A percentile compares a stretch with the other conserved stretches of the same genome.
Evolutionary conservation across 2,888 invertebrate genomes (phyloP).

Genomic region (Zonitis immaculata): DNA sequence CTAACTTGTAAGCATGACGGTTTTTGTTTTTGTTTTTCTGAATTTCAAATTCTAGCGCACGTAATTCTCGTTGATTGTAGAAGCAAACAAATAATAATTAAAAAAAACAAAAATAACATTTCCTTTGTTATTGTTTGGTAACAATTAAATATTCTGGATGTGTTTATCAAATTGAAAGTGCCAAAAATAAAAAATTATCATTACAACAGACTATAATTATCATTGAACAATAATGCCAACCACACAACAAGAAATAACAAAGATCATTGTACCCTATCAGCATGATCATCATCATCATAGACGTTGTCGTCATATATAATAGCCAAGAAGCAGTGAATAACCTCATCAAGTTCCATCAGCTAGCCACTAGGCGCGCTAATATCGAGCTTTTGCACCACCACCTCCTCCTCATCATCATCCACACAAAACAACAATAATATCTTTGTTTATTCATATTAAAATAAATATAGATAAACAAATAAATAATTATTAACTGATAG

Average conservation of each 20-base stretch:
- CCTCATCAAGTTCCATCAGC: constrained; percentile 18
- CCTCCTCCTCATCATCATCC: neutral
- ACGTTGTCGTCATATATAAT: too few relatives aligned
- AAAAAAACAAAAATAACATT: too few relatives aligned
- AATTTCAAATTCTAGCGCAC: too few relatives aligned
- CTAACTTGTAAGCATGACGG: too few relatives aligned
- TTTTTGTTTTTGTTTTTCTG: too few relatives aligned
- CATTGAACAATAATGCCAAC: neutral
- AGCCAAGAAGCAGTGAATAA: constrained; percentile 17
- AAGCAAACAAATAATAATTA: too few relatives aligned
- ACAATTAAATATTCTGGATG: constrained; percentile 20
- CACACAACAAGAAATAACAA: constrained; percentile 15
- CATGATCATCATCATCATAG: too few relatives aligned
- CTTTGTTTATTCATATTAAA: constrained; percentile 18
- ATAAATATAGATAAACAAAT: too few relatives aligned
- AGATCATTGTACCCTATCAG: constrained; percentile 18
- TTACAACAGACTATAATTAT: neutral
- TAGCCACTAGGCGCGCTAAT: constrained; percentile 17
- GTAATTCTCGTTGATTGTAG: too few relatives aligned
- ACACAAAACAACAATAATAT: constrained; percentile 14
- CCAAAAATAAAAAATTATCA: constrained; percentile 19
- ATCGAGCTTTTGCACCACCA: constrained; percentile 8
- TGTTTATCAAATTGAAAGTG: constrained; percentile 15
- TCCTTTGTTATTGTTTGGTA: too few relatives aligned
- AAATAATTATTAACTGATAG: too few relatives aligned